Base-by-base conservation (phyloP, 2,797 vertebrate species). In the Iguana delicatissima region DNA sequence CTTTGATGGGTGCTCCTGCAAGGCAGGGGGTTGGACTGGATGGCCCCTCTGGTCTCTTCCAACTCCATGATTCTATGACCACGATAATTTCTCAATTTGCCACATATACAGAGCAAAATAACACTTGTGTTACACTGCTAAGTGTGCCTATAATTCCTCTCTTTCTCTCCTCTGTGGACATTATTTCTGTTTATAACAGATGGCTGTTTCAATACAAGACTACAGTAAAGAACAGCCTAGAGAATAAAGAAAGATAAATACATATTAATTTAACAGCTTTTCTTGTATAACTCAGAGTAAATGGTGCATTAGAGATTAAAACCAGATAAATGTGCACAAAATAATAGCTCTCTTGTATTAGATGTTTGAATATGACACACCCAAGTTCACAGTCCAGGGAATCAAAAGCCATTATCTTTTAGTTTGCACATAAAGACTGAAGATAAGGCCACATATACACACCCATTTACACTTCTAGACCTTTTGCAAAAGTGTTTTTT, bases 301-400 rank as follows among this genome's bases (percentile, higher is more conserved):
- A 62, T 81, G 77, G 38, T 32, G 62, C 18, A 18, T 32, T 81
- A 81, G 52, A 86, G 77, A 86, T 86, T 73, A 81, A 80, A 74
- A 10, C 32, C 18, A 73, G 77, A 72, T 90, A 86, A 85, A 74
- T 86, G 38, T 81, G 67, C 76, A 90, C 77, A 86, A 35, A 46
- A 24, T 79, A 87, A 89, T 12, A 42, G 64, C 82, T 64, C 90
- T 73, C 67, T 74, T 74, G 20, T 80, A 35, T 81, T 84, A 76
- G 35, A 76, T 88, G 29, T 87, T 88, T 88, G 67, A 74, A 42
- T 59, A 85, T 24, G 89, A 80, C 67, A 69, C 76, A 80, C 80
- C 81, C 89, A 80, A 20, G 85, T 81, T 88, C 89, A 87, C 85
- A 80, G 85, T 90, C 86, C 76, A 88, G 10, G 67, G 69, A 67